phyloP scores from a whole-genome alignment of 2,113 vertebrate genomes.

The Oreotrochilus melanogaster region DNA sequence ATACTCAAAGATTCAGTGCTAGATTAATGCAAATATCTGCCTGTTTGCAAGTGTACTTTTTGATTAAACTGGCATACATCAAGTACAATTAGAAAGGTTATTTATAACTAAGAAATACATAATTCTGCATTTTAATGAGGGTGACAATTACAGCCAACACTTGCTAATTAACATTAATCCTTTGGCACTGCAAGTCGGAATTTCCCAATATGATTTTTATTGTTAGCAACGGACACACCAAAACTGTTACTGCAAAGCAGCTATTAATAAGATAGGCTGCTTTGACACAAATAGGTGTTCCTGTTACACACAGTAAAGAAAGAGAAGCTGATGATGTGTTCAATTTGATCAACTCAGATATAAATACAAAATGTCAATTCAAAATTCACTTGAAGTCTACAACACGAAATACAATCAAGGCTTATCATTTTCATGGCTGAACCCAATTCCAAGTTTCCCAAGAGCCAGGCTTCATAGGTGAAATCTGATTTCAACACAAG shows the following conservation, averaged over 20 bases:
- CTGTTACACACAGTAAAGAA: background rate
- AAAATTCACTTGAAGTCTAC: conserved; percentile 27
- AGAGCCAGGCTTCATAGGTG: background rate
- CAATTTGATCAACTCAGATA: conserved; percentile 24
- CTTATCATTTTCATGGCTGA: conserved; percentile 1
- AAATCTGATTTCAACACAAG: conserved; percentile 48
- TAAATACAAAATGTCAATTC: conserved; percentile 16
- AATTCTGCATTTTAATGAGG: conserved; percentile 81
- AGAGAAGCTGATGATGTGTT: background rate
- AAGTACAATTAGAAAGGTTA: conserved; percentile 84
- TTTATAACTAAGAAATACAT: conserved; percentile 84
- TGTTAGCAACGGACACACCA: conserved; percentile 58
- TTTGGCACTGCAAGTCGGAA: conserved; percentile 68
- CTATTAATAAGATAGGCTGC: background rate
- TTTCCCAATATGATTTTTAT: conserved; percentile 57
- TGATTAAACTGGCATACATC: conserved; percentile 85
- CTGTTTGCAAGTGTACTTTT: conserved; percentile 79
- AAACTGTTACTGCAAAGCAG: background rate
- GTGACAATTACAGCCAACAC: conserved; percentile 79
- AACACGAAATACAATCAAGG: conserved; percentile 27
- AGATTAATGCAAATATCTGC: conserved; percentile 81
- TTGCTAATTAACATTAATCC: conserved; percentile 80
- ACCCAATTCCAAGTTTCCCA: conserved; percentile 35
- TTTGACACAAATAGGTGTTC: conserved; percentile 6
- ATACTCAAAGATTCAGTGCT: conserved; percentile 65